Evolutionary conservation across 2,888 invertebrate species (phyloP), one percentile per base, ranked within the genome.

Genomic region (Nemotelus nigrinus): DNA sequence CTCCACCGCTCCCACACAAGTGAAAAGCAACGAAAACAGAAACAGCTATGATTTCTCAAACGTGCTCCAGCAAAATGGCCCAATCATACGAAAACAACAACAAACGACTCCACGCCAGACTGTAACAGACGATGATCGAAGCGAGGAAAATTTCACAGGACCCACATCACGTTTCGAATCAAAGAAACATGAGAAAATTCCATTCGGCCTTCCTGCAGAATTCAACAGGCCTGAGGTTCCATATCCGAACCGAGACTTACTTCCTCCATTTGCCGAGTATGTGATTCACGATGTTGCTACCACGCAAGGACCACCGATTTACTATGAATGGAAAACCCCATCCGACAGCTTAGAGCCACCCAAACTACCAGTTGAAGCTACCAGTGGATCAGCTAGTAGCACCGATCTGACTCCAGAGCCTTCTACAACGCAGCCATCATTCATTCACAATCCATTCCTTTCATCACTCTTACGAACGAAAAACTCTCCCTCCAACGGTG

Each of bases 241-340:
- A 50, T 72, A 82, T 55, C 87, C 87, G 0, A 82, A 84, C 3
- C 84, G 82, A 47, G 88, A 88, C 8, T 82, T 91, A 0, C 80
- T 89, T n/a, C 91, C 91, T 0, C 91, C 91, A 0, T 89, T 90
- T 80, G 84, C 84, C 1, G 88, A 90, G 25, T 87, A 87, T 78
- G 84, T 89, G 1, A 85, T 88, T 3, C 85, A 87, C 68, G 87
- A 86, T 75, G 84, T 84, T 58, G 85, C 87, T 64, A 89, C 90
- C 0, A 91, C 91, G 0, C 89, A 90, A 82, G 91, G 91, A 2
- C 91, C 91, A 0, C 90, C 91, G 0, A 89, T 91, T 72, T 91
- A 91, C 82, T 91, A 90, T 81, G 90, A 91, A 83, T 91, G 91
- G 91, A 91, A 91, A 84, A 89, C 90, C 1, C 91, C 91, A 0